phyloP scores from a whole-genome alignment of 2,888 invertebrate species.

The Rhaphigaster nebulosa region DNA sequence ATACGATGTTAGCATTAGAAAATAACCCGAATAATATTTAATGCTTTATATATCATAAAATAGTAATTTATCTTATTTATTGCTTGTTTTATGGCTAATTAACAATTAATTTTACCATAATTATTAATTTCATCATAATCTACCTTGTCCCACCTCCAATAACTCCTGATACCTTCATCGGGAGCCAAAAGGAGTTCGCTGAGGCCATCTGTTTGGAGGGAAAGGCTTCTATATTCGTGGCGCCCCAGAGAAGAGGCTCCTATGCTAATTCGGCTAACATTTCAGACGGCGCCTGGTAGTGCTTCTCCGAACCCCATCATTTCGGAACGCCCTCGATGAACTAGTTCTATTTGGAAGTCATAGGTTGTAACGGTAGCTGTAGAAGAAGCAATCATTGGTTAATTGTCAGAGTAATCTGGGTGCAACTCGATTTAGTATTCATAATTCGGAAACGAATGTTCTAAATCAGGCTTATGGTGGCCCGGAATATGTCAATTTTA shows the following conservation, averaged over 20 bases:
- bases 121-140: not conserved
- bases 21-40: too few relatives aligned
- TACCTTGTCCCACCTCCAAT: not conserved
- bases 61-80: too few relatives aligned
- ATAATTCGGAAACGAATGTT: not conserved
- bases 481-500: too few relatives aligned
- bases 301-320: not conserved
- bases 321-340: not conserved
- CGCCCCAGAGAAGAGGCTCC: slow-evolving; percentile 29
- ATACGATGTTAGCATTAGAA: too few relatives aligned
- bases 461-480: too few relatives aligned
- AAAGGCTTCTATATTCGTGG: not conserved
- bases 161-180: not conserved
- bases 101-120: too few relatives aligned
- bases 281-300: slow-evolving; percentile 5
- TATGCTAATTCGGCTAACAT: slow-evolving; percentile 30
- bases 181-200: not conserved
- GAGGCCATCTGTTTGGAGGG: not conserved
- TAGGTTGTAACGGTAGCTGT: not conserved
- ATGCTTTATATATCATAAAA: too few relatives aligned
- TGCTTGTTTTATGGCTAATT: too few relatives aligned
- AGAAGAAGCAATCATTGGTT: not conserved
- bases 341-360: not conserved
- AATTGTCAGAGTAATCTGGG: not conserved
- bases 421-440: not conserved